These are phyloP conservation scores for Lathronympha strigana DNA, from an alignment of 2,888 invertebrate genomes.

Conservation along the genomic window DNA sequence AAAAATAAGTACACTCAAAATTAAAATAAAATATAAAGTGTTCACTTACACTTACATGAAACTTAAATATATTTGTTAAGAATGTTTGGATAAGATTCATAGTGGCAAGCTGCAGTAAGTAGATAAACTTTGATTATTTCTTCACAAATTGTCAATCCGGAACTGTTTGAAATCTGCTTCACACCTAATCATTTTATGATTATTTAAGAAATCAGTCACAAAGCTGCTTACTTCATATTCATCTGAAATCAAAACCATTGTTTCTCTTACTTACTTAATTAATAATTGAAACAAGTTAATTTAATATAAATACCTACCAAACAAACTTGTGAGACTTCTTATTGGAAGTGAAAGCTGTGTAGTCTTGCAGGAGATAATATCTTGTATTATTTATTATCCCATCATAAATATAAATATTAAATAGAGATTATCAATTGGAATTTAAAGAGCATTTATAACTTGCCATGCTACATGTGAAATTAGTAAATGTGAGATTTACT, in stretches of 20 bases:
- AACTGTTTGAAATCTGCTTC: conserved; percentile 79
- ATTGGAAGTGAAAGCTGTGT: no score
- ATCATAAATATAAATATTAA: no score
- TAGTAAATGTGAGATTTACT: conserved; percentile 49
- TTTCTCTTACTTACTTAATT: no score
- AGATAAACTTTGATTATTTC: neutral
- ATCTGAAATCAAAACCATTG: conserved; percentile 68
- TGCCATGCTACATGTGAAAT: no score
- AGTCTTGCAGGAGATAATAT: no score
- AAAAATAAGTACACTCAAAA: conserved; percentile 17
- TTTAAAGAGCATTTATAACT: no score
- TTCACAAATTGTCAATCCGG: conserved; percentile 66
- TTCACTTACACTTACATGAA: neutral
- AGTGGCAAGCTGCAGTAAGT: no score
- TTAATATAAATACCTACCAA: neutral
- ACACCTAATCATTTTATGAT: conserved; percentile 77
- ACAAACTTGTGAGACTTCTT: no score
- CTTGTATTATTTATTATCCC: no score
- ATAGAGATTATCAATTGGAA: no score
- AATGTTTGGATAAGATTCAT: no score
- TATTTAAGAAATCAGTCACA: conserved; percentile 78
- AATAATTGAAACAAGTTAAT: conserved; percentile 1
- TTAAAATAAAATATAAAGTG: conserved; percentile 1
- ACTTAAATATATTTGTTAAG: neutral
- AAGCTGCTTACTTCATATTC: conserved; percentile 80